Conservation (phyloP, 2,888 invertebrate species). For the Steinernema scapterisci region DNA sequence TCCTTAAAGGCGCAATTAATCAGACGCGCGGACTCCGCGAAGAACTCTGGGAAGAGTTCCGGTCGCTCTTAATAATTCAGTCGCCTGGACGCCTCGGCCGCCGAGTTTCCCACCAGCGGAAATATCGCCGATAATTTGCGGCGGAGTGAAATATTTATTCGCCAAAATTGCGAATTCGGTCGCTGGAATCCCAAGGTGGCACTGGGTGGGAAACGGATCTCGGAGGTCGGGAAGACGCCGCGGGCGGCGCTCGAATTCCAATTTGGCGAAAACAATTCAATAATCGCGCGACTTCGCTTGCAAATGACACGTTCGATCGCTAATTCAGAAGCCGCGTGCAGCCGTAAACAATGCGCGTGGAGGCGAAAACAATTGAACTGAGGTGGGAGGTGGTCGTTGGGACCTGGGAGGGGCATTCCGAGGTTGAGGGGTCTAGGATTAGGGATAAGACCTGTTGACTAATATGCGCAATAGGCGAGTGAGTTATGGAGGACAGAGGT, state of each 20-base stretch:
- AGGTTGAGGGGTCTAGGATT: no score
- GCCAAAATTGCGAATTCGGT: not conserved
- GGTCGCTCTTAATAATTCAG: constrained; percentile 10
- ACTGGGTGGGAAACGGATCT: not conserved
- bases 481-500: no score
- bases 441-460: no score
- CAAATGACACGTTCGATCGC: constrained; percentile 21
- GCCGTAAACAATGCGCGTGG: constrained; percentile 20
- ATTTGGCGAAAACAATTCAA: constrained; percentile 8
- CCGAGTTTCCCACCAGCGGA: not conserved
- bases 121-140: not conserved
- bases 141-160: constrained; percentile 1
- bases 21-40: not conserved
- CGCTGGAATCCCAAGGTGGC: not conserved
- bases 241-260: constrained; percentile 13
- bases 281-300: constrained; percentile 17
- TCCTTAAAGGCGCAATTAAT: not conserved
- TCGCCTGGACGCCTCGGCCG: not conserved
- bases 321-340: not conserved
- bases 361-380: not conserved
- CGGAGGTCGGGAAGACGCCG: not conserved
- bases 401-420: no score
- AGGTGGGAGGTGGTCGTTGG: no score
- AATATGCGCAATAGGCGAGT: no score
- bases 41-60: not conserved